Evolutionary conservation across 2,113 vertebrate species (phyloP).

Genomic region (Melanerpes aurifrons): DNA sequence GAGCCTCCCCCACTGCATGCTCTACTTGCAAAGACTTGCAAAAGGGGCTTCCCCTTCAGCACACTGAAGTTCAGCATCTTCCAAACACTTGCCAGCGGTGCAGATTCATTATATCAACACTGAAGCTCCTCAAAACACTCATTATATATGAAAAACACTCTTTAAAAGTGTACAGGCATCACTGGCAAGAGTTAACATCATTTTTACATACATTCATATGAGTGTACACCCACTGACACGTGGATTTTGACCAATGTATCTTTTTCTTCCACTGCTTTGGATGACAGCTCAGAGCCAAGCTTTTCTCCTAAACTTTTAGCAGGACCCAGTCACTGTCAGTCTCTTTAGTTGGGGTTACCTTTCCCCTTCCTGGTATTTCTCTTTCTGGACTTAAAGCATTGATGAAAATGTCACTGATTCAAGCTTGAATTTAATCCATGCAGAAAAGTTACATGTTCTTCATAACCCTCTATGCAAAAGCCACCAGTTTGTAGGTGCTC

Average conservation of each 20-base stretch:
- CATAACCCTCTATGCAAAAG: not conserved
- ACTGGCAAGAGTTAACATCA: not conserved
- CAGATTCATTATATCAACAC: not conserved
- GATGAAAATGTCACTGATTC: not conserved
- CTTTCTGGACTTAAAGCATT: not conserved
- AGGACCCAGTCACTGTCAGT: not conserved
- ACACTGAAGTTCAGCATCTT: not conserved
- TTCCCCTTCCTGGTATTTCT: not conserved
- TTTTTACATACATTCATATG: not conserved
- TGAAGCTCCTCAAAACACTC: not conserved
- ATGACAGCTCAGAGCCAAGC: not conserved
- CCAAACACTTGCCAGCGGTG: not conserved
- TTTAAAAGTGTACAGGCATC: not conserved
- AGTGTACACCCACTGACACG: not conserved
- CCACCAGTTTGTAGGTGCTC: not conserved
- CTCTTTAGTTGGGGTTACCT: not conserved
- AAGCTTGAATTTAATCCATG: not conserved
- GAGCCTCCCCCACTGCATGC: too few relatives aligned
- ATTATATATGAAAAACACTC: not conserved
- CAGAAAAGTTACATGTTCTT: not conserved
- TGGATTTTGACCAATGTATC: not conserved
- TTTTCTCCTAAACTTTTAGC: not conserved
- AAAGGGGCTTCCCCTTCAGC: not conserved
- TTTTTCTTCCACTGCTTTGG: not conserved
- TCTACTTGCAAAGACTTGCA: not conserved